These are phyloP conservation scores for Drosophila paulistorum DNA, from an alignment of 1,140 invertebrate genomes.

Conservation along the genomic window DNA sequence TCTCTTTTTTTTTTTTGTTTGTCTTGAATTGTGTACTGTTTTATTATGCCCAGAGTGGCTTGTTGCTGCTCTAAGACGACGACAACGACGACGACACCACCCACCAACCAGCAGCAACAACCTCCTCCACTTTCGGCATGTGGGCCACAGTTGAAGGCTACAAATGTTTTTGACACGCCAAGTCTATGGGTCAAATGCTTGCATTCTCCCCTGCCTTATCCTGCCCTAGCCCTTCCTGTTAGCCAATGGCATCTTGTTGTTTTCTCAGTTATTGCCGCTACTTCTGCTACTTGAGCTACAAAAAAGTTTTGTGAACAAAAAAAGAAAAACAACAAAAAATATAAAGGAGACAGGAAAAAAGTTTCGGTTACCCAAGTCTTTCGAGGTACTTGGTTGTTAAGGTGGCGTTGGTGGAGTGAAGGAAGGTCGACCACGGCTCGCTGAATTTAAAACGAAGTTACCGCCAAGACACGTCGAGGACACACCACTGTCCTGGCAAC, in stretches of 20 bases:
- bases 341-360: conserved; percentile 25
- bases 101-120: conserved; percentile 17
- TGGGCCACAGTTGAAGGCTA: conserved; percentile 62
- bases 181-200: conserved; percentile 72
- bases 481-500: conserved; percentile 33
- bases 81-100: conserved; percentile 1
- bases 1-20: conserved; percentile 4
- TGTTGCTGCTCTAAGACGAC: not conserved
- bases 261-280: conserved; percentile 45
- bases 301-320: conserved; percentile 56
- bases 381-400: conserved; percentile 25
- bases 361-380: conserved; percentile 47
- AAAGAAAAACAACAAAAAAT: conserved; percentile 12
- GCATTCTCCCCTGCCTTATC: conserved; percentile 11
- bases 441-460: conserved; percentile 74
- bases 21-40: conserved; percentile 25
- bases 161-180: conserved; percentile 79
- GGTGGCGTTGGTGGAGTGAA: not conserved
- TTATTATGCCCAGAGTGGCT: conserved; percentile 25
- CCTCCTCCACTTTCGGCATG: conserved; percentile 29
- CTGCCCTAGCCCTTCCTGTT: not conserved
- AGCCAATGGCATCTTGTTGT: conserved; percentile 35
- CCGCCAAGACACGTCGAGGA: conserved; percentile 36
- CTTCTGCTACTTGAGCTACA: conserved; percentile 50
- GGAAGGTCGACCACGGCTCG: conserved; percentile 52